phyloP scores from a whole-genome alignment of 2,888 invertebrate species.

The Mesoligia furuncula region DNA sequence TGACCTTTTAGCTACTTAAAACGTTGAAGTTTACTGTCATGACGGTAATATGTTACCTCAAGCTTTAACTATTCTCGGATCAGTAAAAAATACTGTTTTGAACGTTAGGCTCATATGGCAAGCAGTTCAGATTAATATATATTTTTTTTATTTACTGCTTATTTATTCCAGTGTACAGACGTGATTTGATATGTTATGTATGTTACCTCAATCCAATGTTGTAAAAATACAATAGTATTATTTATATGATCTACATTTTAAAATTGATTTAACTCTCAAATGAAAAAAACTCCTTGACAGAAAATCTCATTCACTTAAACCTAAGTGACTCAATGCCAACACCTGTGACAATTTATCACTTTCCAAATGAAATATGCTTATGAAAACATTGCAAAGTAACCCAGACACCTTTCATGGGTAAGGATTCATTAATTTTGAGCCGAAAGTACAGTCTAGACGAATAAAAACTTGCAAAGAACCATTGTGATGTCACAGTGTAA shows the following conservation, averaged over 20 bases:
- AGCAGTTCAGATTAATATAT: too few species aligned
- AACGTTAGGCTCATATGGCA: too few species aligned
- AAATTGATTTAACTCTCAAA: neutral
- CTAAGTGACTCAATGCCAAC: slow-evolving; percentile 10
- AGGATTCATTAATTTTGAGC: slow-evolving; percentile 62
- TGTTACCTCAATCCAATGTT: neutral
- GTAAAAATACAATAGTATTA: neutral
- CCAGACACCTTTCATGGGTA: slow-evolving; percentile 57
- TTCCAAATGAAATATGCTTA: slow-evolving; percentile 57
- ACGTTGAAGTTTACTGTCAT: too few species aligned
- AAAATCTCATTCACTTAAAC: slow-evolving; percentile 7
- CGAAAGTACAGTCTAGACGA: slow-evolving; percentile 65
- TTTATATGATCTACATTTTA: neutral
- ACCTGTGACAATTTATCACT: slow-evolving; percentile 48
- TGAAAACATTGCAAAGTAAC: slow-evolving; percentile 58
- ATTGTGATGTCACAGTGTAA: slow-evolving; percentile 42
- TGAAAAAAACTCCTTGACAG: neutral
- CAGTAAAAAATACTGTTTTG: too few species aligned
- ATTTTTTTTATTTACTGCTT: too few species aligned
- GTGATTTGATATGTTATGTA: neutral
- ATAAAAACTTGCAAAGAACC: slow-evolving; percentile 59
- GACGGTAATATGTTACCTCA: too few species aligned
- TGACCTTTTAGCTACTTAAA: too few species aligned
- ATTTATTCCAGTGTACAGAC: neutral
- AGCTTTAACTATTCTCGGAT: too few species aligned